Conservation (phyloP, 2,888 invertebrate species). For the Charanyca ferruginea region DNA sequence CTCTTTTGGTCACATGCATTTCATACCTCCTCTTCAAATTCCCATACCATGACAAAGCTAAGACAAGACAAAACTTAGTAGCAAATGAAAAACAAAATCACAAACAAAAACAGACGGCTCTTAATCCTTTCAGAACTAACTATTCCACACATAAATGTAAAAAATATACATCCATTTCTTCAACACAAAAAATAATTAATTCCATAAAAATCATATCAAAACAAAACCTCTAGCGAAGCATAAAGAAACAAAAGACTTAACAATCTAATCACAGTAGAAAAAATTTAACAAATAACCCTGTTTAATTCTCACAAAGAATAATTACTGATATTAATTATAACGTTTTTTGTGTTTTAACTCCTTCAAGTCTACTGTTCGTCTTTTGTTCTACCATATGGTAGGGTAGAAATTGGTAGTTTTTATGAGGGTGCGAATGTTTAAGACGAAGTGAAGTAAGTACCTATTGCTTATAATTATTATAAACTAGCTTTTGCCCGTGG, state of each 20-base stretch:
- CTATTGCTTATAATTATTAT: background rate
- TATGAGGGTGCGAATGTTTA: conserved; percentile 40
- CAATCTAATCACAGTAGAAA: conserved; percentile 67
- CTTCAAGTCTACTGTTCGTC: conserved; percentile 56
- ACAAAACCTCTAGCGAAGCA: conserved; percentile 67
- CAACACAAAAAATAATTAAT: conserved; percentile 25
- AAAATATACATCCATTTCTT: background rate
- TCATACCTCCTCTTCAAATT: too few relatives aligned
- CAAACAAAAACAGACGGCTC: background rate
- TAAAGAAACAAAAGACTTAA: conserved; percentile 59
- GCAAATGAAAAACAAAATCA: background rate
- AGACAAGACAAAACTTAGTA: too few relatives aligned
- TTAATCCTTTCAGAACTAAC: too few relatives aligned
- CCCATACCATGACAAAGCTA: too few relatives aligned
- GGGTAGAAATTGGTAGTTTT: conserved; percentile 43
- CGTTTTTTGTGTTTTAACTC: conserved; percentile 81
- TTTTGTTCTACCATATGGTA: conserved; percentile 78
- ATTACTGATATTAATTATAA: conserved; percentile 88
- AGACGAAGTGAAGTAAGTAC: conserved; percentile 6
- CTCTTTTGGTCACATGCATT: too few relatives aligned
- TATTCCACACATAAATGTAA: background rate
- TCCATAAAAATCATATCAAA: conserved; percentile 44
- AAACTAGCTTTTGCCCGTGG: too few relatives aligned
- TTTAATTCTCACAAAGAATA: conserved; percentile 80
- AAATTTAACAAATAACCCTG: conserved; percentile 58